Evolutionary conservation across 2,113 vertebrate genomes (phyloP), one percentile per base, ranked within the genome.

Genomic region (Maccullochella peelii): DNA sequence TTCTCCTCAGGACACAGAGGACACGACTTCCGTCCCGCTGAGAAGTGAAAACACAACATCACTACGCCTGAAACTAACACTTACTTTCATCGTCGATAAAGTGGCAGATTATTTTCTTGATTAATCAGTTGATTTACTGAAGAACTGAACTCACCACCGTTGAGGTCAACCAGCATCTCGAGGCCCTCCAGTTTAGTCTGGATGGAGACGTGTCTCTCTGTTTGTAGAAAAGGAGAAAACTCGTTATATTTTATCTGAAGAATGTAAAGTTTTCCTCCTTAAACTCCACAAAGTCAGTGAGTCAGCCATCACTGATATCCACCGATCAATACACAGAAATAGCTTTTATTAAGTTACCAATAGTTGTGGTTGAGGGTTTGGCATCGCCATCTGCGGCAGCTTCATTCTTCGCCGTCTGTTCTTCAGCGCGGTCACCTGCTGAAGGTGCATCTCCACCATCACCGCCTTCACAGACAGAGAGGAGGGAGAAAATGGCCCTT

Each of bases 141-240:
- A n/a, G n/a, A n/a, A n/a, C n/a, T n/a, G n/a, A n/a, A n/a, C n/a
- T n/a, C n/a, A n/a, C n/a, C n/a, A n/a, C 96, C 96, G 63, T 93
- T 95, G 68, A 97, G 79, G 44, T 97, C 95, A 58, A 96, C 96
- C 84, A 99, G 94, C 82, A 93, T 95, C 94, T 97, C 97, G 16
- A 99, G 94, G 25, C 97, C 97, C 55, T 96, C 95, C 86, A 99
- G 95, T 6, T 95, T 90, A 50, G 94, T 96, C 85, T 99, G 98
- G 94, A 99, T 98, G 71, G 98, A 99, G 81, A 97, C 91, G 82
- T 99, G 98, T 94, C 96, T 96, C 76, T 97, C 98, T 99, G 94
- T 71, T 5, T 2, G 65, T 0, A 65, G 27, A 58, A 8, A 23
- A 79, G 0, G 0, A 59, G 4, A 85, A 21, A 0, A 54, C 16